Conservation (phyloP, 2,888 invertebrate genomes). For the Drosophila fulvimacula region DNA sequence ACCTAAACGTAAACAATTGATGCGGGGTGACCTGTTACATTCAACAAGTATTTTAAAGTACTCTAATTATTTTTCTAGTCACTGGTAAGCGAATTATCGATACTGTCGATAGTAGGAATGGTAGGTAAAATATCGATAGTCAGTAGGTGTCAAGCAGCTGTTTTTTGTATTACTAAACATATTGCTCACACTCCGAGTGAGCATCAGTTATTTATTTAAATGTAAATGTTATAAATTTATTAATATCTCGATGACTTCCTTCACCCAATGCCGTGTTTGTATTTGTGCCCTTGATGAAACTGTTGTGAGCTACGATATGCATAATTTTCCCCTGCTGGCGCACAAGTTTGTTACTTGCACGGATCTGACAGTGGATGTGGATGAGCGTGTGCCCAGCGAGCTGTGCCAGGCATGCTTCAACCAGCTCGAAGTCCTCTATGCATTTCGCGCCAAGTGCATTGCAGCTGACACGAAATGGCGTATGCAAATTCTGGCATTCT, state of each 20-base stretch:
- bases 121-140: conserved; percentile 38
- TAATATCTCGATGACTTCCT: conserved; percentile 13
- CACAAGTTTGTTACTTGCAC: conserved; percentile 67
- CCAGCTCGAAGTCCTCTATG: conserved; percentile 37
- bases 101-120: too few relatives aligned
- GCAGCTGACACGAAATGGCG: conserved; percentile 47
- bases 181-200: background rate
- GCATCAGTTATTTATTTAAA: conserved; percentile 6
- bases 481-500: conserved; percentile 35
- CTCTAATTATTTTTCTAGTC: background rate
- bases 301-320: conserved; percentile 30
- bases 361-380: conserved; percentile 36
- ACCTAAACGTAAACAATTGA: conserved; percentile 54
- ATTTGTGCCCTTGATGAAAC: conserved; percentile 17
- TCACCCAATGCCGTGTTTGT: conserved; percentile 42
- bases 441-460: conserved; percentile 44
- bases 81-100: background rate
- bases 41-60: conserved; percentile 33
- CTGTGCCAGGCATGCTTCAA: conserved; percentile 35
- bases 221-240: conserved; percentile 25
- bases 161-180: background rate
- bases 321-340: conserved; percentile 43
- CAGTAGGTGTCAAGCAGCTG: conserved; percentile 16
- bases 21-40: conserved; percentile 39
- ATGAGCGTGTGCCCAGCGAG: conserved; percentile 40